Base-by-base conservation (phyloP, 2,888 invertebrate genomes). In the Brenthis hecate region DNA sequence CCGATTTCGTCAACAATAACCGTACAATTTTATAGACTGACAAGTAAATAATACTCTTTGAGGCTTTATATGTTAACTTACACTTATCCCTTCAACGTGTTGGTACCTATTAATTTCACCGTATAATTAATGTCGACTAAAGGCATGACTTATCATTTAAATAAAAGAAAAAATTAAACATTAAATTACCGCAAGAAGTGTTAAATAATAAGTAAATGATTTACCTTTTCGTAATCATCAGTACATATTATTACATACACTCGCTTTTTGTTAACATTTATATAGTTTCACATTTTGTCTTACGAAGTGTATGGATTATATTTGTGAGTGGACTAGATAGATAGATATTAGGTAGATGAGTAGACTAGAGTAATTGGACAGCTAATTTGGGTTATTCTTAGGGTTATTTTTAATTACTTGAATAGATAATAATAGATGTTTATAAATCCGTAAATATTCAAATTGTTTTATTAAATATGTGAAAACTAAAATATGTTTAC, bases 21-120 rank as follows among this genome's bases (percentile, higher is more conserved):
- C 6, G 3, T 48, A 54, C 23, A 50, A 57, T 50, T 57, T 32
- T 54, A 28, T 58, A 13, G 16, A 32, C 5, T 60, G 66, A 55
- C 66, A 60, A 66, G 60, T 60, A 66, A 66, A 68, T 54, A 56
- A 57, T 16, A 50, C n/a, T 53, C 63, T 62, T 63, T 50, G 14
- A 57, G 8, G 14, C n/a, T 50, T 43, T 19, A 47, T 53, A 53
- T 6, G 28, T 53, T 14, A 47, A 63, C 51, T 47, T 16, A 19
- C 43, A 57, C 32, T 53, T 68, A 47, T 53, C 56, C 51, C 50
- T 62, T 56, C 56, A 67, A 51, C 48, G 55, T 1, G 19, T 56
- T n/a, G 16, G 36, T 36, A 36, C 36, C 36, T 28, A 60, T 47
- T 16, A 55, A 50, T 36, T 61, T 61, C 8, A 16, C 48, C 1